These are phyloP conservation scores for Microctonus brassicae DNA, from an alignment of 2,888 invertebrate genomes.

Conservation along the genomic window DNA sequence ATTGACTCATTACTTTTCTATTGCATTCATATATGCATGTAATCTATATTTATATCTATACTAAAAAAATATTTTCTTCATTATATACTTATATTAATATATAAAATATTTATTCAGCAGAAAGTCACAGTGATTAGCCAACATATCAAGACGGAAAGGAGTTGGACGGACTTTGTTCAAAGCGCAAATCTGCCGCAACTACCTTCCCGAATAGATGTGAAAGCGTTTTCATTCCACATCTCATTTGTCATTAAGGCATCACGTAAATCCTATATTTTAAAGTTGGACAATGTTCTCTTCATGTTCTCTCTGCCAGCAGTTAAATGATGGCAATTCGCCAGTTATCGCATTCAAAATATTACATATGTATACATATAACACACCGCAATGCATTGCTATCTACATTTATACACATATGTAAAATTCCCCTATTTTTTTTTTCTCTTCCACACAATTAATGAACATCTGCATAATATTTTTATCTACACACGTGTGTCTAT, in stretches of 20 bases:
- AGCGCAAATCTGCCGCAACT: slow-evolving; percentile 76
- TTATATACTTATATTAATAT: no score
- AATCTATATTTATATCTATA: no score
- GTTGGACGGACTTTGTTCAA: slow-evolving; percentile 73
- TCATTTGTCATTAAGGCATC: neutral
- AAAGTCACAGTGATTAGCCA: slow-evolving; percentile 36
- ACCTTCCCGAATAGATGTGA: slow-evolving; percentile 73
- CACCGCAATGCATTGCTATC: neutral
- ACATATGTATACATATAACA: no score
- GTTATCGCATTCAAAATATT: neutral
- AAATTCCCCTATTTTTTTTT: neutral
- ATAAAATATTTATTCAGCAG: no score
- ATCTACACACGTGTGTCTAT: no score
- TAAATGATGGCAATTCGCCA: slow-evolving; percentile 1
- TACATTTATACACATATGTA: neutral
- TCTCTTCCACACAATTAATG: neutral
- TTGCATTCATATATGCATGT: no score
- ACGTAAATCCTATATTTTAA: neutral
- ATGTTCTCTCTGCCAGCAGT: neutral
- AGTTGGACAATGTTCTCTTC: neutral
- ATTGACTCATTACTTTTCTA: no score
- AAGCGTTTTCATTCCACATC: slow-evolving; percentile 25
- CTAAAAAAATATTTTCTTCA: no score
- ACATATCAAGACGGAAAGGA: slow-evolving; percentile 72
- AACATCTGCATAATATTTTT: neutral